Percentiles rank a stretch among this genome's conserved stretches.
Conservation (phyloP, 2,113 vertebrate species). For the Caloenas nicobarica region DNA sequence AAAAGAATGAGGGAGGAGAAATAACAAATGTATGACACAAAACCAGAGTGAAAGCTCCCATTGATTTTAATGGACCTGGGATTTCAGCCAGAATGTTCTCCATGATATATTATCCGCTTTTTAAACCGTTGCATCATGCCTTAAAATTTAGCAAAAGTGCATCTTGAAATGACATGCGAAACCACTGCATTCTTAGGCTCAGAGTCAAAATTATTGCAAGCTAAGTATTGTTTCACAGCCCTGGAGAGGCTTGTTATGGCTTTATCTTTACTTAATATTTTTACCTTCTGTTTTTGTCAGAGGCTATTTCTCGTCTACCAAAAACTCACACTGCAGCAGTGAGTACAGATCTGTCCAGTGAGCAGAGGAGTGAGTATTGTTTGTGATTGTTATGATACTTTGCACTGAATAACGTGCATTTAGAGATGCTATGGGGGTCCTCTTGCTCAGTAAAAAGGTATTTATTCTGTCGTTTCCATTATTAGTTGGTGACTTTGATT, state of each 20-base stretch:
- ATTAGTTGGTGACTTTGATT: background rate
- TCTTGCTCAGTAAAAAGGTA: background rate
- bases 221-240: background rate
- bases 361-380: background rate
- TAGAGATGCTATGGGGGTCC: background rate
- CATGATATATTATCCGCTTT: background rate
- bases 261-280: slow-evolving; percentile 15
- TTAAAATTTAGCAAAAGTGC: slow-evolving; percentile 29
- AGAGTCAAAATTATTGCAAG: background rate
- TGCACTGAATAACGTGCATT: background rate
- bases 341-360: background rate
- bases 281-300: background rate
- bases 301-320: background rate
- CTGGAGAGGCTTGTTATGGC: background rate
- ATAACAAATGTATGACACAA: background rate
- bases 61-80: slow-evolving; percentile 17
- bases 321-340: background rate
- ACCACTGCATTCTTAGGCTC: slow-evolving; percentile 6
- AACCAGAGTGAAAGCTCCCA: background rate
- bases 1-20: background rate
- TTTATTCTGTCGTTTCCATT: background rate
- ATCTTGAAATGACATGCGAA: slow-evolving; percentile 20
- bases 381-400: background rate
- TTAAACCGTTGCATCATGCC: slow-evolving; percentile 25
- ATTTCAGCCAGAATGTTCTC: slow-evolving; percentile 43